Base-by-base conservation (phyloP, 2,888 invertebrate genomes). In the Gortyna flavago region DNA sequence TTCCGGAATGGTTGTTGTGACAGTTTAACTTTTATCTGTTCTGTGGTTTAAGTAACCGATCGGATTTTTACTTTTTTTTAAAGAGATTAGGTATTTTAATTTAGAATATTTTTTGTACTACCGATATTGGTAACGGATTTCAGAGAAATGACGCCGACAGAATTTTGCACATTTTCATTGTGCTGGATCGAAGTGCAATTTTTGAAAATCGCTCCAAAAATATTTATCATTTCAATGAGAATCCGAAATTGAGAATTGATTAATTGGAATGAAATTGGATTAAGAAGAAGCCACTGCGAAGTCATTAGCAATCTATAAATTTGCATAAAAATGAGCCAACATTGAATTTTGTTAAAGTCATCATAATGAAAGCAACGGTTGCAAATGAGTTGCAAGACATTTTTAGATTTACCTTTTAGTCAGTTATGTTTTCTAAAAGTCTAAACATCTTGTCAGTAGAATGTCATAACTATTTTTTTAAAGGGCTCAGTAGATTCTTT, bases 241-340 rank as follows among this genome's bases (percentile, higher is more conserved):
- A 61, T 66, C 16, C 25, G 21, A 61, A 79, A 73, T 41, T 11
- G 41, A 73, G 16, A 29, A 66, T 66, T 72, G 21, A 44, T 1
- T 29, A 29, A 73, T 44, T 51, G 1, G 25, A 64, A 35, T 69
- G 8, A 64, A 38, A 78, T 72, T 66, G 41, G 4, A 66, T 35
- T 79, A 21, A 54, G 41, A 61, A 79, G 44, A 54, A 67, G 41
- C 41, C 25, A 41, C 16, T n/a, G 35, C 38, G 4, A 66, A 78
- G 21, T n/a, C 59, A 59, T 79, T 77, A 78, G 48, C 35, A 73
- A 73, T 73, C 29, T 25, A 74, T 21, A 0, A 54, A 79, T 79
- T 79, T 74, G 44, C 66, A 79, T 79, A 79, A 68, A 73, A 74
- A 79, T 74, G 11, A 38, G 16, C 13, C 62, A 79, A 79, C 32